Evolutionary conservation across 1,140 invertebrate species (phyloP).

Genomic region (Diploscapter pachys): DNA sequence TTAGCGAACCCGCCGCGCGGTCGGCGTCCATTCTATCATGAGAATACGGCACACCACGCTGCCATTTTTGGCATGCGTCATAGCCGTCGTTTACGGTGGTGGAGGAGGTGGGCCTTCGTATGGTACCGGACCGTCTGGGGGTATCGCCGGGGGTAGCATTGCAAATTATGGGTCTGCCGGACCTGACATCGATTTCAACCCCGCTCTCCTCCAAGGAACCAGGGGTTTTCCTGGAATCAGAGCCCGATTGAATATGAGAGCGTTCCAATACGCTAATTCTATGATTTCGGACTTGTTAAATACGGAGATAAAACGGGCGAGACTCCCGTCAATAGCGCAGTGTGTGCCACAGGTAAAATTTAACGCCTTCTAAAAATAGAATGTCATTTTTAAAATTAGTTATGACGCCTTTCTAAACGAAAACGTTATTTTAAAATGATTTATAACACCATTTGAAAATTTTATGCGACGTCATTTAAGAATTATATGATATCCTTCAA

Average conservation of each 20-base stretch:
- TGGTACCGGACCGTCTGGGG: too few species aligned
- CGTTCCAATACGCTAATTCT: constrained; percentile 51
- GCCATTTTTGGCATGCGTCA: too few species aligned
- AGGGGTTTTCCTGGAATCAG: constrained; percentile 53
- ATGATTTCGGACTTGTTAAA: constrained; percentile 48
- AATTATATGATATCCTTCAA: too few species aligned
- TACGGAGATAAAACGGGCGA: constrained; percentile 46
- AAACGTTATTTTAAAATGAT: not conserved
- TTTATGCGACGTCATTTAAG: not conserved
- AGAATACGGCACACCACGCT: too few species aligned
- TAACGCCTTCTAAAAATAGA: too few species aligned
- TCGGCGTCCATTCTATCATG: too few species aligned
- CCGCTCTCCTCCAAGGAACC: constrained; percentile 43
- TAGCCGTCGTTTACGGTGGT: too few species aligned
- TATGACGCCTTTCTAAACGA: not conserved
- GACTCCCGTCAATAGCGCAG: constrained; percentile 54
- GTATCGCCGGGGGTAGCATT: too few species aligned
- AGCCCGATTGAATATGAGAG: constrained; percentile 48
- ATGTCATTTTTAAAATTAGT: too few species aligned
- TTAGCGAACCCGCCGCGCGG: too few species aligned
- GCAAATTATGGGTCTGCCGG: too few species aligned
- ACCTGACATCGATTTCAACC: constrained; percentile 44
- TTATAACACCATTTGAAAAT: not conserved
- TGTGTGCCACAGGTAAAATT: constrained; percentile 45
- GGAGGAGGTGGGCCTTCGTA: too few species aligned